Evolutionary conservation across 2,113 vertebrate species (phyloP), one percentile per base, ranked within the genome.

Genomic region (Okapia johnstoni): DNA sequence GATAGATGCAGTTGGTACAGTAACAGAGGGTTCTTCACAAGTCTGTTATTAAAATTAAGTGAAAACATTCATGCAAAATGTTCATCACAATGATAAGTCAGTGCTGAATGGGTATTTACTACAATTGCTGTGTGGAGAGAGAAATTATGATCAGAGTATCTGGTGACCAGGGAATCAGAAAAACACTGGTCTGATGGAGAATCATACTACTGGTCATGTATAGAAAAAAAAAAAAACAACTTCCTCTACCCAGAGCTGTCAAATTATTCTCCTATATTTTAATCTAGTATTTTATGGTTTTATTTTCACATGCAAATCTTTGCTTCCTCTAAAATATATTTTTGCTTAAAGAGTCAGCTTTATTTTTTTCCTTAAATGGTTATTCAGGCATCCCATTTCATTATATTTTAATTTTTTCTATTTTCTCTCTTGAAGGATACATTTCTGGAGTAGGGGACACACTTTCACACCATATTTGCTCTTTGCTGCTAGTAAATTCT

Each of bases 391-490:
- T 95, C 19, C 7, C 33, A 70, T 91, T 85, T 88, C 50, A 88
- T 93, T 93, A 25, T 57, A 90, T 91, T 87, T 89, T 93, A 88
- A 80, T 80, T 93, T 85, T 88, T 93, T 85, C 94, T 95, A 85
- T 96, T 96, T 95, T 93, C 50, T 97, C 50, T 58, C 58, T 43
- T 85, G 58, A 93, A 84, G n/a, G 79, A 43, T 85, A 93, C 26
- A 46, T 94, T 89, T 90, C 80, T 91, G 52, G 54, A 52, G 33
- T 90, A 13, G 50, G 33, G 40, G 46, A 30, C 91, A 89, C 60
- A 50, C n/a, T 79, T 97, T 97, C n/a, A 40, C 30, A 91, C 85
- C 52, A 50, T 77, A 55, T 92, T 91, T 97, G 88, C n/a, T 96
- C 83, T 89, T 95, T 54, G 17, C n/a, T 94, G 70, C 13, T 54